Evolutionary conservation across 2,888 invertebrate genomes (phyloP), one percentile per base, ranked within the genome.

Genomic region (Argyra leucocephala): DNA sequence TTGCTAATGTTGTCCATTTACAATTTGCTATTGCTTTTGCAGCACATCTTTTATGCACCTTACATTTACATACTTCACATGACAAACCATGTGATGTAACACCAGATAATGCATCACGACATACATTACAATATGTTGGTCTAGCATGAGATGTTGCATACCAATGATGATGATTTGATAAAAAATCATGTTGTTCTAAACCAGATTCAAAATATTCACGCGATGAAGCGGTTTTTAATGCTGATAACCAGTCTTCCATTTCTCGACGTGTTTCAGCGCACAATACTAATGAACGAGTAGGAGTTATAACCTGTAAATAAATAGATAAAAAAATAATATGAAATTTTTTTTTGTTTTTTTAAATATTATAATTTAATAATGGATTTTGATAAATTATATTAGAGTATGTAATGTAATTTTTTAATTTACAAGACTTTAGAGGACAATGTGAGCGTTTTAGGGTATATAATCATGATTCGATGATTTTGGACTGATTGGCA

Each of bases 51-150:
- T 96, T 96, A 82, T 98, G 97, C 67, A 94, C 93, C 79, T 97
- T 96, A 81, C 92, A 93, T 83, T 97, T 97, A 85, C 97, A 97
- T 57, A 97, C 91, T 81, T 96, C 96, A 81, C 97, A 97, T 70
- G 95, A 95, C 48, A 96, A 86, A 57, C 96, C 96, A 78, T 96
- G 95, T 69, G 95, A 95, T 1, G 96, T 95, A 59, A 96, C 94
- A 63, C 96, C 96, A 77, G 85, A 90, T 61, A 97, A 85, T 22
- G 94, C 92, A 76, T 97, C 96, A 67, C 94, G 84, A 79, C 97
- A 98, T 59, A 97, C 94, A 81, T 97, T 97, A 83, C 97, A 97
- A 81, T 95, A 96, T 1, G 95, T 95, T 60, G 96, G 96, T 64
- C 96, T 85, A 0, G 96, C 95, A 81, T 96, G 95, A 1, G 91